phyloP scores from a whole-genome alignment of 2,888 invertebrate species.

The Sphaerophoria taeniata region DNA sequence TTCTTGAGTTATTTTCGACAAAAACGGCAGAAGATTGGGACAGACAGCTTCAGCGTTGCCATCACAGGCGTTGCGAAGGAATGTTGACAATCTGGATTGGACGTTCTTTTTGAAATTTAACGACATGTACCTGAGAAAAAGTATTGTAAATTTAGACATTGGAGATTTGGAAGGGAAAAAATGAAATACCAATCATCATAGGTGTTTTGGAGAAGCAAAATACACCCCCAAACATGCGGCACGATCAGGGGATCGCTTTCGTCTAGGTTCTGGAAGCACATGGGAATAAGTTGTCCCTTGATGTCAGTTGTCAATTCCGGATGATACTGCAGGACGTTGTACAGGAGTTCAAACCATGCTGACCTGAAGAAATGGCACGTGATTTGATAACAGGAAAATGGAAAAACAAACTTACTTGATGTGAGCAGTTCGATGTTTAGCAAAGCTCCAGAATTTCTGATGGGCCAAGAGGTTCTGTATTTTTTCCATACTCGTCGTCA shows the following conservation, averaged over 20 bases:
- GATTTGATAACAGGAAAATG: neutral
- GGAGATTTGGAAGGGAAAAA: neutral
- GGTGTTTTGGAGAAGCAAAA: conserved; percentile 85
- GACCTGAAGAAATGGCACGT: conserved; percentile 78
- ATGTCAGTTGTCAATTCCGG: conserved; percentile 84
- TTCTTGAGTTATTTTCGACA: conserved; percentile 85
- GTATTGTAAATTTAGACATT: neutral
- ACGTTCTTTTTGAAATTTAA: conserved; percentile 90
- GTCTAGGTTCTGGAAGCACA: conserved; percentile 86
- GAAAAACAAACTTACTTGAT: conserved; percentile 78
- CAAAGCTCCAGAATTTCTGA: conserved; percentile 89
- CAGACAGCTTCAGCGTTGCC: conserved; percentile 90
- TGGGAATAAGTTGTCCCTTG: conserved; percentile 84
- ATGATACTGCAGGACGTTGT: conserved; percentile 85
- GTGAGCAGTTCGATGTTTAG: conserved; percentile 84
- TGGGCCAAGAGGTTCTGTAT: conserved; percentile 85
- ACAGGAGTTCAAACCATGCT: conserved; percentile 88
- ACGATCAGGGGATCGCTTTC: conserved; percentile 88
- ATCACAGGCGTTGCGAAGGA: conserved; percentile 89
- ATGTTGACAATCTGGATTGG: conserved; percentile 87
- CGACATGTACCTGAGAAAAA: conserved; percentile 80
- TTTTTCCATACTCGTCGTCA: conserved; percentile 77
- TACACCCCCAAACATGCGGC: conserved; percentile 89
- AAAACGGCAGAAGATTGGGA: conserved; percentile 89
- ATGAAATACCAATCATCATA: conserved; percentile 83